Evolutionary conservation across 2,113 vertebrate species (phyloP), one percentile per base, ranked within the genome.

Genomic region (Thamnaconus septentrionalis): DNA sequence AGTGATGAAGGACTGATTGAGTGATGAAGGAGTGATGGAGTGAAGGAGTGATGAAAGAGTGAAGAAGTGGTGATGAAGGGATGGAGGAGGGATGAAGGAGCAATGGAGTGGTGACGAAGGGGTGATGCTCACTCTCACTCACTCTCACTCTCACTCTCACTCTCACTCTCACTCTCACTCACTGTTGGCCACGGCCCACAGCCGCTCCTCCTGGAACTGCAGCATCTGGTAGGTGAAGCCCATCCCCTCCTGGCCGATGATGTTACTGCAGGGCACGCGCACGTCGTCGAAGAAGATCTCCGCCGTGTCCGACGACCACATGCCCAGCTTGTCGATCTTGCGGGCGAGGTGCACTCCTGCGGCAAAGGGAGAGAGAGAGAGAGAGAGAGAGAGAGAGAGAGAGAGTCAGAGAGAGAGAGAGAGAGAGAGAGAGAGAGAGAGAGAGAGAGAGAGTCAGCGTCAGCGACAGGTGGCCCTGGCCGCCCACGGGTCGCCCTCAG

Each of bases 211-310:
- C 80, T 95, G 93, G 87, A 96, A 96, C 52, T 95, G 93, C 53
- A 96, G 82, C 92, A 95, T 96, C 86, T 95, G 94, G 49, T 94
- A 95, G 0, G 85, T 94, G 84, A 96, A 97, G 61, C 93, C 91
- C 90, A 92, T 91, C 79, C 94, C 93, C 86, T 94, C 93, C 79
- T 96, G 85, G 3, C 92, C 90, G 0, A 93, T 95, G 70, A 95
- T 4, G 74, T 94, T 92, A 64, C 77, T 92, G 68, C 84, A 92
- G 6, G 94, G 93, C 10, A 96, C 89, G 0, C 41, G 86, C 9
- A 95, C 92, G 0, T 95, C 92, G 85, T 96, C 92, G 41, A 96
- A 97, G 85, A 92, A 94, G 64, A 95, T 88, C 65, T 94, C 85
- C 4, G 91, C 92, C 6, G 93, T 94, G 51, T 95, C 93, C 0